A percentile compares a stretch with the other conserved stretches of the same genome.
These are phyloP conservation scores for Electrona antarctica DNA, from an alignment of 2,113 vertebrate genomes.

Conservation along the genomic window DNA sequence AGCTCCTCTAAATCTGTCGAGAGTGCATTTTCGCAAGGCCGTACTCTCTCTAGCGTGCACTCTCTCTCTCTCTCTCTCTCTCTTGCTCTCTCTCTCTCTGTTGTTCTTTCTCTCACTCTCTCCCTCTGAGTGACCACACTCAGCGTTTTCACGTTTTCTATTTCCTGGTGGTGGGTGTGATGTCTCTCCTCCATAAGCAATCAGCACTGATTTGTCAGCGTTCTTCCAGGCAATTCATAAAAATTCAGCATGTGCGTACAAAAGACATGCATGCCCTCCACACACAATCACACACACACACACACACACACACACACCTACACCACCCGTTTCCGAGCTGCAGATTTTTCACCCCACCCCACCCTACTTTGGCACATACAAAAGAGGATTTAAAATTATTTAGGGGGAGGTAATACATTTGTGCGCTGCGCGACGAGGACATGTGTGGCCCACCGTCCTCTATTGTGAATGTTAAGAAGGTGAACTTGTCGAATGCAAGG, in stretches of 20 bases:
- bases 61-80: conserved; percentile 27
- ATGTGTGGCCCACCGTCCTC: conserved; percentile 9
- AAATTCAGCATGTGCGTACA: conserved; percentile 79
- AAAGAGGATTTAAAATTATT: conserved; percentile 34
- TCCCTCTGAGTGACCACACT: conserved; percentile 74
- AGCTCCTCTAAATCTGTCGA: conserved; percentile 79
- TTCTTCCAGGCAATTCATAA: conserved; percentile 80
- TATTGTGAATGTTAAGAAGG: conserved; percentile 14
- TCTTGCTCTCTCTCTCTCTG: conserved; percentile 50
- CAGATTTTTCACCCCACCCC: conserved; percentile 36
- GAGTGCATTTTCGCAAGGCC: conserved; percentile 75
- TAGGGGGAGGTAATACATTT: conserved; percentile 23
- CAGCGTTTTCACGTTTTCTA: conserved; percentile 78
- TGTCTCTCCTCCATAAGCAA: conserved; percentile 82
- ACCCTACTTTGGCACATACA: conserved; percentile 33
- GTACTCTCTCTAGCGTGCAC: conserved; percentile 26
- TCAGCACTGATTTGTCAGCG: conserved; percentile 83
- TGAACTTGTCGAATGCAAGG: conserved; percentile 37
- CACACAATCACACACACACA: conserved; percentile 18
- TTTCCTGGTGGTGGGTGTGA: conserved; percentile 78
- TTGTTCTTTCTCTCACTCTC: conserved; percentile 43
- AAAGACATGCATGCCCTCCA: conserved; percentile 64
- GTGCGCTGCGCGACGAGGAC: conserved; percentile 16
- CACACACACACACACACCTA: conserved; percentile 26
- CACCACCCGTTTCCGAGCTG: conserved; percentile 35